Evolutionary conservation across 2,888 invertebrate genomes (phyloP).

Genomic region (Drosophila antonietae): DNA sequence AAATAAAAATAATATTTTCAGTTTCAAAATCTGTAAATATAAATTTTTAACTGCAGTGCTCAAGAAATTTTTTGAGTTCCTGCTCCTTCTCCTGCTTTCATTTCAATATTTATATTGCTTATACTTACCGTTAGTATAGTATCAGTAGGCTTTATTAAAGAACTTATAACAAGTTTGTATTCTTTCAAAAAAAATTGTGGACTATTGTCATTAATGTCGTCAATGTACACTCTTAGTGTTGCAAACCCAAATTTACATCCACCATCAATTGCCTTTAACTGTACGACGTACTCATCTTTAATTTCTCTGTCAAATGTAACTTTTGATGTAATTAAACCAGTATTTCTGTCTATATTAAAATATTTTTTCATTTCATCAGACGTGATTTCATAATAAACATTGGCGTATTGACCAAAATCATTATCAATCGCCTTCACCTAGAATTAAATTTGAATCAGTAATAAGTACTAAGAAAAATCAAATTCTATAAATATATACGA

Average conservation of each 20-base stretch:
- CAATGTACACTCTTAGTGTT: slow-evolving; percentile 91
- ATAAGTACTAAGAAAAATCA: not conserved
- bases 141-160: slow-evolving; percentile 86
- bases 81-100: not conserved
- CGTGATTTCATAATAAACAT: slow-evolving; percentile 91
- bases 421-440: slow-evolving; percentile 92
- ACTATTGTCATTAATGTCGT: slow-evolving; percentile 93
- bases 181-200: slow-evolving; percentile 91
- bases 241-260: slow-evolving; percentile 92
- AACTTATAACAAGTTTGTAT: slow-evolving; percentile 90
- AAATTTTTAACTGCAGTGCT: not conserved
- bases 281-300: slow-evolving; percentile 89
- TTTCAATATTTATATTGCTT: not conserved
- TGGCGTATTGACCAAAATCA: slow-evolving; percentile 92
- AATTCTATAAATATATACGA: slow-evolving; percentile 36
- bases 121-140: slow-evolving; percentile 87
- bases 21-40: too few relatives aligned
- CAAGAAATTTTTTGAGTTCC: not conserved
- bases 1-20: not conserved
- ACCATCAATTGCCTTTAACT: slow-evolving; percentile 92
- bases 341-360: slow-evolving; percentile 89
- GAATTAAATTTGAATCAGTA: slow-evolving; percentile 8
- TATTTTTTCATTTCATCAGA: slow-evolving; percentile 90
- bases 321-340: slow-evolving; percentile 90
- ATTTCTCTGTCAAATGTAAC: slow-evolving; percentile 91